Evolutionary conservation across 2,113 vertebrate genomes (phyloP).

Genomic region (Aramus guarauna): DNA sequence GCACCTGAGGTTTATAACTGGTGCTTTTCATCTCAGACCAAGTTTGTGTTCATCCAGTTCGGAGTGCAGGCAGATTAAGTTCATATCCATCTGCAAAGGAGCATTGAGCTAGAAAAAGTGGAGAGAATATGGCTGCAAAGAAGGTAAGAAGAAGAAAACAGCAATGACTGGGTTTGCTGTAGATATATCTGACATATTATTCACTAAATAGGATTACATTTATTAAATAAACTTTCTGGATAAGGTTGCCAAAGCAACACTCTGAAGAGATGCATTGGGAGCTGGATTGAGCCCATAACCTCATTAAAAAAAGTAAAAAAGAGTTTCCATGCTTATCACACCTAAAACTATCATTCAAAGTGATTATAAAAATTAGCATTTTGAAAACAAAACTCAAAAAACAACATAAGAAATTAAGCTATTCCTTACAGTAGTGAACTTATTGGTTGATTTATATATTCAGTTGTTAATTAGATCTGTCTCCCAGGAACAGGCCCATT

Average conservation of each 20-base stretch:
- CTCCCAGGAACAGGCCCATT: neutral
- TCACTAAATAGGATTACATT: neutral
- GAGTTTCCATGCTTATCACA: neutral
- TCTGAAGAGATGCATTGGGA: neutral
- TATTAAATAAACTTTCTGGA: neutral
- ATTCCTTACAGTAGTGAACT: neutral
- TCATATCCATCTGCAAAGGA: neutral
- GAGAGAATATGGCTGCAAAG: neutral
- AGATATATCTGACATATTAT: neutral
- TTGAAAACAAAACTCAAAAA: neutral
- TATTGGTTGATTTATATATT: neutral
- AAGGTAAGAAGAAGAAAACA: neutral
- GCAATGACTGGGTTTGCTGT: neutral
- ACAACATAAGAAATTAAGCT: neutral
- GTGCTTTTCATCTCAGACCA: neutral
- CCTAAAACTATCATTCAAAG: neutral
- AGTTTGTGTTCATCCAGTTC: neutral
- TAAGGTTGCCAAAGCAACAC: neutral
- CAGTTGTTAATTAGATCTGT: neutral
- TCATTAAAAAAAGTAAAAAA: neutral
- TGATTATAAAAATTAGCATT: neutral
- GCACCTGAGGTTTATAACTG: neutral
- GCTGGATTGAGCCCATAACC: neutral
- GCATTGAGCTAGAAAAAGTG: neutral
- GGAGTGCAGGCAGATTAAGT: neutral